Evolutionary conservation across 2,888 invertebrate species (phyloP).

Genomic region (Latrodectus hesperus): DNA sequence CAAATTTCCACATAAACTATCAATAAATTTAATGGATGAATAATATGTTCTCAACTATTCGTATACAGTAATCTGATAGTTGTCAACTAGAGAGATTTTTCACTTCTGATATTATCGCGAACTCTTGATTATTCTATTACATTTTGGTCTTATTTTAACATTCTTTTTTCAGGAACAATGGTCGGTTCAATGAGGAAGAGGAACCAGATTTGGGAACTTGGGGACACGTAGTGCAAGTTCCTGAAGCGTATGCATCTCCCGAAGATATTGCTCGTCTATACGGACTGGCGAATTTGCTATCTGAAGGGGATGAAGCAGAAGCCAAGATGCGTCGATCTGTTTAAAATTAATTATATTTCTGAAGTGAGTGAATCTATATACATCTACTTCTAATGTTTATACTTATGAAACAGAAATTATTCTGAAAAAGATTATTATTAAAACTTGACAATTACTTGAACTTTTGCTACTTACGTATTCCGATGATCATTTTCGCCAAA

Average conservation of each 20-base stretch:
- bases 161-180: conserved; percentile 11
- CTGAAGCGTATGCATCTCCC: conserved; percentile 48
- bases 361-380: too few species aligned
- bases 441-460: too few species aligned
- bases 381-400: too few species aligned
- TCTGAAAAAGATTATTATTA: too few species aligned
- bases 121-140: background rate
- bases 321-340: conserved; percentile 23
- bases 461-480: too few species aligned
- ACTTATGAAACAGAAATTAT: too few species aligned
- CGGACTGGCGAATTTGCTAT: conserved; percentile 58
- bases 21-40: background rate
- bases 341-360: conserved; percentile 7
- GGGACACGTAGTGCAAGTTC: conserved; percentile 60
- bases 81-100: background rate
- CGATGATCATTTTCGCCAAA: too few species aligned
- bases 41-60: background rate
- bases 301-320: conserved; percentile 51
- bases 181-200: conserved; percentile 9
- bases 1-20: background rate
- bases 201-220: conserved; percentile 56
- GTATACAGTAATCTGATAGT: background rate
- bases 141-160: background rate
- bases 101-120: too few species aligned
- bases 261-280: conserved; percentile 67